These are phyloP conservation scores for Piliocolobus tephrosceles DNA, from an alignment of 2,113 vertebrate genomes.

Conservation along the genomic window DNA sequence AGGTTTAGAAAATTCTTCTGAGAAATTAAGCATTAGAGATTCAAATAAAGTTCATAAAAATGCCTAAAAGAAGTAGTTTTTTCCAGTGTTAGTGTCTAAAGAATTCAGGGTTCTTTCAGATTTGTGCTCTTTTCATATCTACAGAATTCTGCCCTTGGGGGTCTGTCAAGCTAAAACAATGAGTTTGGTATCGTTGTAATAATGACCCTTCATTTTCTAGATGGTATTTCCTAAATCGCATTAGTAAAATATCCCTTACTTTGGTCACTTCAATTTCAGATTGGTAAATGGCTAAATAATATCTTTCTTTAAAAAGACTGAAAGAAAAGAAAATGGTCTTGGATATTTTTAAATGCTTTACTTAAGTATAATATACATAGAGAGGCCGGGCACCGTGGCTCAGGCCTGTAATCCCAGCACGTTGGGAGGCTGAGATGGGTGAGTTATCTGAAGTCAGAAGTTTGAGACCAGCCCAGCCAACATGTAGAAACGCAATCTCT, in stretches of 20 bases:
- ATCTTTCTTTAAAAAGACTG: constrained; percentile 37
- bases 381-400: not conserved
- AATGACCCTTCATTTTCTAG: not conserved
- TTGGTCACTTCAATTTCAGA: constrained; percentile 24
- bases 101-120: not conserved
- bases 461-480: rapidly evolving
- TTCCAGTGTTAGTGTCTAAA: not conserved
- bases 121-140: not conserved
- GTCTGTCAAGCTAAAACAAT: not conserved
- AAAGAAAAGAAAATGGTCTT: constrained; percentile 28
- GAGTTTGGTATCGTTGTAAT: not conserved
- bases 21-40: not conserved
- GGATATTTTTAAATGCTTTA: not conserved
- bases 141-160: not conserved
- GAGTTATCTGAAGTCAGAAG: no score
- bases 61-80: not conserved
- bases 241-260: not conserved
- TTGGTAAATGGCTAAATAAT: not conserved
- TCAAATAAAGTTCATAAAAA: constrained; percentile 37
- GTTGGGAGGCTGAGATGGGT: no score
- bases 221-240: not conserved
- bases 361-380: not conserved
- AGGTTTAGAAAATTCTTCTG: not conserved
- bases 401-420: no score
- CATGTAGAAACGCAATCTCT: no score